Conservation (phyloP, 2,797 vertebrate species). For the Pampus argenteus region DNA sequence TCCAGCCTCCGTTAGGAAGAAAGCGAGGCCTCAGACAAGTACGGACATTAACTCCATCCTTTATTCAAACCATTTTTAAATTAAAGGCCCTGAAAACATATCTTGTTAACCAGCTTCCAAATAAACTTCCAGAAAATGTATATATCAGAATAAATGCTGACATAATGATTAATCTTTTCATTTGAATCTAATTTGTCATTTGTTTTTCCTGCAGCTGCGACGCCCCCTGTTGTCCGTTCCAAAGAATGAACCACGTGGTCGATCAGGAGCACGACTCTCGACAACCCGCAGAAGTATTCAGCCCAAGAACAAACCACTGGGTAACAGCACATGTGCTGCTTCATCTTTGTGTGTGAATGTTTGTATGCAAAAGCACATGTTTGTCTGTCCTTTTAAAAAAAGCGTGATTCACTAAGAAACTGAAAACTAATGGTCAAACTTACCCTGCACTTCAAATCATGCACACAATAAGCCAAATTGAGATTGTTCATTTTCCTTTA, state of each 20-base stretch:
- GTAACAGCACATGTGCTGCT: constrained; percentile 76
- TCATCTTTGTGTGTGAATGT: constrained; percentile 20
- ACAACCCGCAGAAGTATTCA: constrained; percentile 97
- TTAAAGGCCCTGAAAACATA: no score
- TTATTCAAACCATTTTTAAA: neutral
- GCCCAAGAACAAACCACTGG: constrained; percentile 92
- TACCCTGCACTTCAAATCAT: constrained; percentile 46
- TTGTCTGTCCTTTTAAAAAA: neutral
- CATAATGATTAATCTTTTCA: no score
- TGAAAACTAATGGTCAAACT: neutral
- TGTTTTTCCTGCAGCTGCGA: constrained; percentile 84
- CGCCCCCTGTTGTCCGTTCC: constrained; percentile 95
- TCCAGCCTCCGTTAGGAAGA: constrained; percentile 94
- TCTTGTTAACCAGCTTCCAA: no score
- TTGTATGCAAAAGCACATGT: neutral
- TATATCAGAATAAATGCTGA: no score
- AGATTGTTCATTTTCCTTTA: no score
- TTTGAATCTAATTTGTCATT: no score
- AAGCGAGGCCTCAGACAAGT: constrained; percentile 97
- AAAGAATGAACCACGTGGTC: constrained; percentile 90
- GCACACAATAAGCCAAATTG: constrained; percentile 22
- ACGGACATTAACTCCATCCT: neutral
- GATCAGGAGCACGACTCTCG: constrained; percentile 92
- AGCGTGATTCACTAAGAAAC: constrained; percentile 1
- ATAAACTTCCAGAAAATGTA: no score